Percentiles rank a stretch among this genome's conserved stretches.
Conservation (phyloP, 2,113 vertebrate species). For the Morone chrysops region DNA sequence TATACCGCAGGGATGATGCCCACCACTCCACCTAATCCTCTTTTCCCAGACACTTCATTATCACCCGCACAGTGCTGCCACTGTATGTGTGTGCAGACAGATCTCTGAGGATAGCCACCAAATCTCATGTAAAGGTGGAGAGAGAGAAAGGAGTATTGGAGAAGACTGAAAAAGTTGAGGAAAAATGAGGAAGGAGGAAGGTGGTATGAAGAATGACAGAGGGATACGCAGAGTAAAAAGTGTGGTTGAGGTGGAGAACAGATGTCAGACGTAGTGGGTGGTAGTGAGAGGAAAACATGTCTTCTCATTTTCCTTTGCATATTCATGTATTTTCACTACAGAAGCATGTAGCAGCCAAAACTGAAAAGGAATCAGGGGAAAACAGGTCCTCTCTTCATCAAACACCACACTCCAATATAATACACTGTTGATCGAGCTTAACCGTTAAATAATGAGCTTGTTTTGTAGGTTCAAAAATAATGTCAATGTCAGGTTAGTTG, state of each 20-base stretch:
- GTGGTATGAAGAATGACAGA: conserved; percentile 42
- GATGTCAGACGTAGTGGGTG: conserved; percentile 63
- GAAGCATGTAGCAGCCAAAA: conserved; percentile 1
- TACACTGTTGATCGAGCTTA: not conserved
- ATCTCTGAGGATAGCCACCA: conserved; percentile 63
- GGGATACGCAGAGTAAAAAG: conserved; percentile 43
- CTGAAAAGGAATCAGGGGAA: not conserved
- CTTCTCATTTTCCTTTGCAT: conserved; percentile 39
- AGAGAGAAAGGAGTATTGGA: conserved; percentile 23
- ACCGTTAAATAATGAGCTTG: not conserved
- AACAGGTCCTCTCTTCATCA: conserved; percentile 22
- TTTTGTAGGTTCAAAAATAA: not conserved
- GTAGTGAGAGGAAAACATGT: conserved; percentile 57
- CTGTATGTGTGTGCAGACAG: conserved; percentile 65
- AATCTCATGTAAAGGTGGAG: conserved; percentile 45
- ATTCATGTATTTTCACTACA: conserved; percentile 38
- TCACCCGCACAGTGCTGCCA: conserved; percentile 68
- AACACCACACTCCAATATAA: conserved; percentile 18
- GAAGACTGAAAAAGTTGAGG: conserved; percentile 24
- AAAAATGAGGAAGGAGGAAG: conserved; percentile 19
- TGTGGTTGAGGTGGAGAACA: conserved; percentile 53
- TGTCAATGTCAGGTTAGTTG: not conserved
- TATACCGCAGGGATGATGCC: conserved; percentile 75
- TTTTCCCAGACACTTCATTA: conserved; percentile 82
- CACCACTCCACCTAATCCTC: conserved; percentile 80